Evolutionary conservation across 2,888 invertebrate genomes (phyloP).

Genomic region (Epistrophe grossulariae): DNA sequence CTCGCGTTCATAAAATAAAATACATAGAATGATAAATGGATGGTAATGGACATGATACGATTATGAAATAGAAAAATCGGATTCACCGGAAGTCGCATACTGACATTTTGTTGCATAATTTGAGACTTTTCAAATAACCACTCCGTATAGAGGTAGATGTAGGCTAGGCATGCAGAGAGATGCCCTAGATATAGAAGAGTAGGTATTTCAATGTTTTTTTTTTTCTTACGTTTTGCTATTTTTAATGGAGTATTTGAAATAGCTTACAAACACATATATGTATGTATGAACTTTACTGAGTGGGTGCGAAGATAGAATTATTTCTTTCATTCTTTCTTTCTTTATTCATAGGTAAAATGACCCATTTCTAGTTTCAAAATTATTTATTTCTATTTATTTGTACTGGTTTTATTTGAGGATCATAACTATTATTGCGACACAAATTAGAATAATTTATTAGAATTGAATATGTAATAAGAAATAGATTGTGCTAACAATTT

Average conservation of each 20-base stretch:
- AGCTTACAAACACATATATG: too few species aligned
- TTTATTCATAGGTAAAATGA: background rate
- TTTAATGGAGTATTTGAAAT: conserved; percentile 3
- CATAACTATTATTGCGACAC: too few species aligned
- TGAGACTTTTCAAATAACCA: conserved; percentile 41
- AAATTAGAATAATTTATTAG: background rate
- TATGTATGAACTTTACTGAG: background rate
- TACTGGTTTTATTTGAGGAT: conserved; percentile 15
- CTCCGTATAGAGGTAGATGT: background rate
- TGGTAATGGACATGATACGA: conserved; percentile 38
- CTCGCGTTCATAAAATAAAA: background rate
- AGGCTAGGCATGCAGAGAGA: conserved; percentile 25
- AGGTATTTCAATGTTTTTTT: background rate
- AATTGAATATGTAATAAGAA: background rate
- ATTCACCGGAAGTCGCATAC: conserved; percentile 44
- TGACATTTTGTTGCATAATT: conserved; percentile 71
- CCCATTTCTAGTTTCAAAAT: background rate
- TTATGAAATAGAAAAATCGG: conserved; percentile 51
- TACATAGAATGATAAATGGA: conserved; percentile 12
- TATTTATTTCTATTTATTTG: conserved; percentile 6
- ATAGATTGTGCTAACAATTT: background rate
- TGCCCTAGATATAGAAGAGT: conserved; percentile 31
- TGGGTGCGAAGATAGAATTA: background rate
- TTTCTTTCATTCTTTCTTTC: too few species aligned
- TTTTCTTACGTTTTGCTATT: background rate